Evolutionary conservation across 2,888 invertebrate genomes (phyloP).

Genomic region (Polietes domitor): DNA sequence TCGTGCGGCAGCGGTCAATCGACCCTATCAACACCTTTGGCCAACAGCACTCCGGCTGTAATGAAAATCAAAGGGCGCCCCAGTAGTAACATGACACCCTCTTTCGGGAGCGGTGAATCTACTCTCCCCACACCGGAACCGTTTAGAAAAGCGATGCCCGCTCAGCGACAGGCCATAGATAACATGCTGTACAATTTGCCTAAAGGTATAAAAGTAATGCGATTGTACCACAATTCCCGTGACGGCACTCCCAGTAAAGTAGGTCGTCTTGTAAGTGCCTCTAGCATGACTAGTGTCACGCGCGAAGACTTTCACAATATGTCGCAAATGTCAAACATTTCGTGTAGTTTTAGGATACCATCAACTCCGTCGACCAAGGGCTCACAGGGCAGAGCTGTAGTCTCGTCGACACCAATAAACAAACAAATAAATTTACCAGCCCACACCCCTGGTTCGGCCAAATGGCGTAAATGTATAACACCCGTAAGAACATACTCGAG

Average conservation of each 20-base stretch:
- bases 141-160: slow-evolving; percentile 57
- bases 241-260: slow-evolving; percentile 58
- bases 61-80: neutral
- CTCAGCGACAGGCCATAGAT: slow-evolving; percentile 8
- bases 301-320: neutral
- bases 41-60: slow-evolving; percentile 51
- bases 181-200: slow-evolving; percentile 43
- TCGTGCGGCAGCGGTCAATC: too few species aligned
- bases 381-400: neutral
- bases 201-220: slow-evolving; percentile 41
- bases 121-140: slow-evolving; percentile 66
- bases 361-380: slow-evolving; percentile 51
- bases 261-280: slow-evolving; percentile 42
- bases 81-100: neutral
- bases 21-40: too few species aligned
- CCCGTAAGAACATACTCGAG: slow-evolving; percentile 75
- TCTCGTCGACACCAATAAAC: slow-evolving; percentile 10
- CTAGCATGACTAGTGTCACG: neutral
- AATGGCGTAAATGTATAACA: slow-evolving; percentile 72
- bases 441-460: slow-evolving; percentile 24
- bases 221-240: slow-evolving; percentile 58
- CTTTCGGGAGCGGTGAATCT: neutral
- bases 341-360: slow-evolving; percentile 49
- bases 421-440: neutral
- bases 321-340: slow-evolving; percentile 13